phyloP scores from a whole-genome alignment of 2,797 vertebrate genomes.

The Podargus strigoides region DNA sequence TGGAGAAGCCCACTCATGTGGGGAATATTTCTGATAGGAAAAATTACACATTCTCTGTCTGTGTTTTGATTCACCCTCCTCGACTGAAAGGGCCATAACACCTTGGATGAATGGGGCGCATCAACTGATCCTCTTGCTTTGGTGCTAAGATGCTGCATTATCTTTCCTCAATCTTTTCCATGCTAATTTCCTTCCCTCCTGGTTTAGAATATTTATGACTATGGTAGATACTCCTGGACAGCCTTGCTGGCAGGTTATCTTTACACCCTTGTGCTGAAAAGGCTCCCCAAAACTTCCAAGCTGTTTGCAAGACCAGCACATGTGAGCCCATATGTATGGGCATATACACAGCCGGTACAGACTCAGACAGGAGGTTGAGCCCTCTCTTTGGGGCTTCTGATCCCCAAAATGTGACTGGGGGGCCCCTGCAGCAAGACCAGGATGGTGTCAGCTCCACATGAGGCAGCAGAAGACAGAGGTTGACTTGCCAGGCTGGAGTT shows the following conservation, averaged over 20 bases:
- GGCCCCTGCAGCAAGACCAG: background rate
- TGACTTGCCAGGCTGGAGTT: background rate
- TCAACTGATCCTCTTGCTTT: background rate
- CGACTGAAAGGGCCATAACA: background rate
- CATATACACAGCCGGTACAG: fast-evolving
- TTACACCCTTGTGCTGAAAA: background rate
- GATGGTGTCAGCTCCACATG: background rate
- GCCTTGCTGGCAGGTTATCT: background rate
- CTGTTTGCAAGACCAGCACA: fast-evolving
- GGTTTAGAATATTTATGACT: background rate
- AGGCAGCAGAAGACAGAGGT: background rate
- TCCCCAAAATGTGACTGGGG: fast-evolving
- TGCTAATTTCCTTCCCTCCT: background rate
- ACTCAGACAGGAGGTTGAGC: background rate
- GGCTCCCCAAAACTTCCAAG: background rate
- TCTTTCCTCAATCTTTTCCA: background rate
- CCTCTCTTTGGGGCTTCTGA: background rate
- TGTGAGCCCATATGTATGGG: background rate
- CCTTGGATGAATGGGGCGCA: background rate
- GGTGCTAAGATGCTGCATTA: background rate
- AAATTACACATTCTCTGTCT: background rate
- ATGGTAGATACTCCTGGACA: background rate
- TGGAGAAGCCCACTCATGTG: background rate
- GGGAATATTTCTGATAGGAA: background rate
- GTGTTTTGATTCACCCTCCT: background rate